Percentiles rank a stretch among this genome's conserved stretches.
phyloP scores from a whole-genome alignment of 2,113 vertebrate species.

The Dolichallabes microphthalmus region DNA sequence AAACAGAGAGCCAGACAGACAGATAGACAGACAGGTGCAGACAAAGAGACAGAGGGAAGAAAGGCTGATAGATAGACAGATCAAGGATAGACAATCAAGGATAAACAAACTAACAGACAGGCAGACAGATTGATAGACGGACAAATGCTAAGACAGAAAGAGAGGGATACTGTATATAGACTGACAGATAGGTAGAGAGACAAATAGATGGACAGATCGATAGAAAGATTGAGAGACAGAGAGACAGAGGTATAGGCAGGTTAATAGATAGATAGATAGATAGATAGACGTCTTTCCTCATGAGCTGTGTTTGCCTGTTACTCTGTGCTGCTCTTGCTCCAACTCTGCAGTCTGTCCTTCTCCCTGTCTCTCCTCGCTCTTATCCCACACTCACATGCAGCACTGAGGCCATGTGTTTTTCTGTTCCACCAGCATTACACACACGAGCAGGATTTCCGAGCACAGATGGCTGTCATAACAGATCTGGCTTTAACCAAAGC shows the following conservation, averaged over 20 bases:
- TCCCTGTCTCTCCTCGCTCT: constrained; percentile 13
- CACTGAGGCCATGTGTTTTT: constrained; percentile 32
- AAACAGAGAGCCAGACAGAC: constrained; percentile 27
- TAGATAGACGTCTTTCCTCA: not conserved
- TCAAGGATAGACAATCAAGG: no score
- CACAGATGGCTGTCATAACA: constrained; percentile 33
- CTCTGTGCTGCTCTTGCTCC: not conserved
- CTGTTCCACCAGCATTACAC: constrained; percentile 26
- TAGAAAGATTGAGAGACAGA: not conserved
- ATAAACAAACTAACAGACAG: not conserved
- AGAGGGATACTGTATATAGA: not conserved
- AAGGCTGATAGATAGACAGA: not conserved
- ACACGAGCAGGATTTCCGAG: constrained; percentile 21
- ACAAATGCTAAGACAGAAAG: not conserved
- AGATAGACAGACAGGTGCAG: not conserved
- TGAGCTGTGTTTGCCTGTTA: not conserved
- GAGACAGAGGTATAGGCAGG: not conserved
- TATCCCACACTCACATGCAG: not conserved
- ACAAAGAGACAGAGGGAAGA: no score
- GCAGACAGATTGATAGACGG: not conserved
- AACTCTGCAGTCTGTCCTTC: not conserved
- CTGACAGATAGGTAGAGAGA: not conserved
- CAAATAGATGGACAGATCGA: not conserved
- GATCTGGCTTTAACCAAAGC: constrained; percentile 26
- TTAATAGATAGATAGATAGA: not conserved